phyloP scores from a whole-genome alignment of 2,113 vertebrate genomes.

The mouse (Mus musculus) region GRCm39 chr7:67988001-67988500 shows the following conservation, averaged over 20 bases:
- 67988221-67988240: background rate
- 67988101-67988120: background rate
- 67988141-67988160: background rate
- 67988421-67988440: background rate
- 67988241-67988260: background rate
- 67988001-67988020: background rate
- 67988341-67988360: background rate
- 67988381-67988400: background rate
- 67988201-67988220: background rate
- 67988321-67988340: background rate
- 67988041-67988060: background rate
- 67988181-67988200: background rate
- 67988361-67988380: fast-evolving
- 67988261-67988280: background rate
- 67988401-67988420: background rate
- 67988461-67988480: background rate
- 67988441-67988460: background rate
- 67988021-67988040: background rate
- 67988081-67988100: background rate
- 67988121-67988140: background rate
- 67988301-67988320: background rate
- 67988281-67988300: background rate
- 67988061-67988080: too few relatives aligned
- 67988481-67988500: background rate
- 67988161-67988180: background rate